Evolutionary conservation across 1,140 invertebrate species (phyloP).

Genomic region (Dreissena polymorpha): DNA sequence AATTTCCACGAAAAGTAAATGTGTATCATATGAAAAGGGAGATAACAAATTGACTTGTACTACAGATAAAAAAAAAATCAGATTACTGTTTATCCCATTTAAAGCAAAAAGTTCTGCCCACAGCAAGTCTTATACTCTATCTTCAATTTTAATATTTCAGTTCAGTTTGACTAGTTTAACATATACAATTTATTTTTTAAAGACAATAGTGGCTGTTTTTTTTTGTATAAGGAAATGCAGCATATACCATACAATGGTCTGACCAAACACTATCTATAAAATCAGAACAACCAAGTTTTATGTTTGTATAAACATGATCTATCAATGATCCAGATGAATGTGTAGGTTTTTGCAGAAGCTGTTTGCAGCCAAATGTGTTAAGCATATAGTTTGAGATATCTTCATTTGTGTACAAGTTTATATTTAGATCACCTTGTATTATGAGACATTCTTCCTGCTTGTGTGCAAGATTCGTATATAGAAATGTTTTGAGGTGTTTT

Average conservation of each 20-base stretch:
- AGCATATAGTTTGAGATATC: not conserved
- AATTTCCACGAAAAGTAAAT: no score
- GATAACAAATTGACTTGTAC: no score
- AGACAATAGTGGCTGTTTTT: no score
- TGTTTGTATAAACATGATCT: not conserved
- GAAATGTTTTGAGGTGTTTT: not conserved
- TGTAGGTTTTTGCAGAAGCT: not conserved
- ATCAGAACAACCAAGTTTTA: not conserved
- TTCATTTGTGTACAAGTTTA: not conserved
- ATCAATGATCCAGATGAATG: not conserved
- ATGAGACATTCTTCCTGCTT: not conserved
- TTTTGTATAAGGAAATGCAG: not conserved
- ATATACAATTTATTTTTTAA: no score
- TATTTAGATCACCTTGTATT: constrained; percentile 1
- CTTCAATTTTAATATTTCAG: no score
- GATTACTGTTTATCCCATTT: no score
- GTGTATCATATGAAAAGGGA: no score
- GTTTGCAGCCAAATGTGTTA: not conserved
- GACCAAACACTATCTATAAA: not conserved
- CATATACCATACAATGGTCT: constrained; percentile 1
- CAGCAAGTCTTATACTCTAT: no score
- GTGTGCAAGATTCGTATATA: not conserved
- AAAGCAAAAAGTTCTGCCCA: no score
- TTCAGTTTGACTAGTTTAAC: no score
- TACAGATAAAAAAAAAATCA: no score